Evolutionary conservation across 1,140 invertebrate species (phyloP).

Genomic region (Pogonognathellus flavescens): DNA sequence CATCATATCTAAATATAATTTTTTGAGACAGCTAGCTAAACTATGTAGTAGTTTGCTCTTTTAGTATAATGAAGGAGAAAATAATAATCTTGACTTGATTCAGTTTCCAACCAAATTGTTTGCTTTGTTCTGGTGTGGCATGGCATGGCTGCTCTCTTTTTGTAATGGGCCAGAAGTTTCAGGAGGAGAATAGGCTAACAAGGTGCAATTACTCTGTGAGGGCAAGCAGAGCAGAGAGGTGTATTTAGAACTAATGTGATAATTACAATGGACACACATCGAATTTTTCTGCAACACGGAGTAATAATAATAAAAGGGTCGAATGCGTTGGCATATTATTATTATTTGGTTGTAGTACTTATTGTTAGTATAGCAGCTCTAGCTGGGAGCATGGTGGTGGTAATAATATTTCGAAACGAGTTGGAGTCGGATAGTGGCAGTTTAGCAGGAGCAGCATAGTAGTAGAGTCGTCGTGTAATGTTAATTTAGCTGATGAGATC

Average conservation of each 20-base stretch:
- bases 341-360: too few relatives aligned
- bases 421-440: neutral
- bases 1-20: neutral
- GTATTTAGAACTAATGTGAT: conserved; percentile 42
- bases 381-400: too few relatives aligned
- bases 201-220: neutral
- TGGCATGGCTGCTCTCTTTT: too few relatives aligned
- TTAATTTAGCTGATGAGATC: conserved; percentile 7
- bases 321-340: too few relatives aligned
- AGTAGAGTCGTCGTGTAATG: too few relatives aligned
- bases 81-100: neutral
- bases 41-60: neutral
- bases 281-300: neutral
- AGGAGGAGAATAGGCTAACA: conserved; percentile 4
- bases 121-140: neutral
- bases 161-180: neutral
- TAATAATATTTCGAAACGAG: neutral
- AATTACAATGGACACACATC: conserved; percentile 25
- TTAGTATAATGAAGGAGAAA: neutral
- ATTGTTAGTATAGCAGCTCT: too few relatives aligned
- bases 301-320: too few relatives aligned
- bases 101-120: neutral
- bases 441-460: too few relatives aligned
- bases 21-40: neutral
- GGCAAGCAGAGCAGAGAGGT: neutral